phyloP scores from a whole-genome alignment of 2,113 vertebrate species.

The Gopherus evgoodei region DNA sequence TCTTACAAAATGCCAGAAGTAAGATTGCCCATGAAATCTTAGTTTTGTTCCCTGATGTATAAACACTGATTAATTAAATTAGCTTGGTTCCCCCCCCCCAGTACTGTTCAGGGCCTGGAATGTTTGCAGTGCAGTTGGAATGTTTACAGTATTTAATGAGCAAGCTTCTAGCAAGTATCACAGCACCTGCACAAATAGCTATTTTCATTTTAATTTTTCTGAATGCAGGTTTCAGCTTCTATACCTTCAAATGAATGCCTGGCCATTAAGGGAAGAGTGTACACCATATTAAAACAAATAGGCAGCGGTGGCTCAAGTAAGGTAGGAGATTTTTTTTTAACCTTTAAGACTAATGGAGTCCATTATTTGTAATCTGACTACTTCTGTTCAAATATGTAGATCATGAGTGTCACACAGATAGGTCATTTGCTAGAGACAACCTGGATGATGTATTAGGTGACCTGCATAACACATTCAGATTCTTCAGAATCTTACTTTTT shows the following conservation, averaged over 20 bases:
- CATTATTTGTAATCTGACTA: background rate
- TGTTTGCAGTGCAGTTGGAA: background rate
- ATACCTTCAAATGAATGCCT: conserved; percentile 87
- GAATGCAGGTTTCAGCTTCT: conserved; percentile 79
- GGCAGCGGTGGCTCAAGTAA: conserved; percentile 97
- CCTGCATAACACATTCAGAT: background rate
- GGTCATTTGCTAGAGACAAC: background rate
- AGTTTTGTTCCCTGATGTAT: background rate
- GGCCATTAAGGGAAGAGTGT: conserved; percentile 89
- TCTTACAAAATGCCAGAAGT: background rate
- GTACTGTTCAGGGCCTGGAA: background rate
- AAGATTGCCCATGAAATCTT: background rate
- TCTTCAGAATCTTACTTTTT: background rate
- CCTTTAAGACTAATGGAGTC: background rate
- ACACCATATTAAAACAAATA: conserved; percentile 94
- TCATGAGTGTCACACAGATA: background rate
- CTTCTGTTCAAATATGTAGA: background rate
- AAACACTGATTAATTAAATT: background rate
- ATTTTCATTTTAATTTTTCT: background rate
- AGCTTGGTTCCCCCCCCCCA: background rate
- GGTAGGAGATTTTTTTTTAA: conserved; percentile 73
- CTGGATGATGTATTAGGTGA: background rate
- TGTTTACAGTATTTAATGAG: background rate
- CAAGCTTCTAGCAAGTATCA: rapidly evolving
- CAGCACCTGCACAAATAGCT: background rate